phyloP scores from a whole-genome alignment of 2,797 vertebrate species.

The Eulemur mongoz region DNA sequence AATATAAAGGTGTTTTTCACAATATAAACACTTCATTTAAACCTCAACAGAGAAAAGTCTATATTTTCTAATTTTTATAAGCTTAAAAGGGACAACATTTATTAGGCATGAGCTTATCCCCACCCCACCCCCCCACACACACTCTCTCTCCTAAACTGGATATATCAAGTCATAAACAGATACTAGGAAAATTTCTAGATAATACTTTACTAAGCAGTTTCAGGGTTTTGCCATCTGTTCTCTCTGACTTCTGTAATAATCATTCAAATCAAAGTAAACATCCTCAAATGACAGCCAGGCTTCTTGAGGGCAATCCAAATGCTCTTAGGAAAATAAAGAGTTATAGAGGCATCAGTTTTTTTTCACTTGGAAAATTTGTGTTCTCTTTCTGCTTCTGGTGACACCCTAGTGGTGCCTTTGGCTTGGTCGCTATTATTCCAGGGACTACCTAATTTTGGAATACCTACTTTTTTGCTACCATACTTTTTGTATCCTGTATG shows the following conservation, averaged over 20 bases:
- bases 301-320: not conserved
- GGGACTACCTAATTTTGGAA: conserved; percentile 54
- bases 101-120: not conserved
- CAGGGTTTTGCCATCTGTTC: not conserved
- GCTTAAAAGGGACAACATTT: not conserved
- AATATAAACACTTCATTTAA: conserved; percentile 21
- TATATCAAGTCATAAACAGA: not conserved
- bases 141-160: not conserved
- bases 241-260: not conserved
- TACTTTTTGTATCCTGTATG: conserved; percentile 59
- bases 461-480: conserved; percentile 52
- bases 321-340: conserved; percentile 16
- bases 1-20: not conserved
- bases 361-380: not conserved
- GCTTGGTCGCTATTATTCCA: conserved; percentile 23
- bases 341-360: not conserved
- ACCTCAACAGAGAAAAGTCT: not conserved
- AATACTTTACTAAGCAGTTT: not conserved
- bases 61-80: not conserved
- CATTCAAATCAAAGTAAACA: not conserved
- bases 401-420: not conserved
- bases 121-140: not conserved
- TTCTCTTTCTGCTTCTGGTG: not conserved
- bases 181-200: not conserved
- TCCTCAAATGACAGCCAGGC: not conserved